Evolutionary conservation across 2,113 vertebrate genomes (phyloP), one percentile per base, ranked within the genome.

Genomic region (Origma solitaria): DNA sequence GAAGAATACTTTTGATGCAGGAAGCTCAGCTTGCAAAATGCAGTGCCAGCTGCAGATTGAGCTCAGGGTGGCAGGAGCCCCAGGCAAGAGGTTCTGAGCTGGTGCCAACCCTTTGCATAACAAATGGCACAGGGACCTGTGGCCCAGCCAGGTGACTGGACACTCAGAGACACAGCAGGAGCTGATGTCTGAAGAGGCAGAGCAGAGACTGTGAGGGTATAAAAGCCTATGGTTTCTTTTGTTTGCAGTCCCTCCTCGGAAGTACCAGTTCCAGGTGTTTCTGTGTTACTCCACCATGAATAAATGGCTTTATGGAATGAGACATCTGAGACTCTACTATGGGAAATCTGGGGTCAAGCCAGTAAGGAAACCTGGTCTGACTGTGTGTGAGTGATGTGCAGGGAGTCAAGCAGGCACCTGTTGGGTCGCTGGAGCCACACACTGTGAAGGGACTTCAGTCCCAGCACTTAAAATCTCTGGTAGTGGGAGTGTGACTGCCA

Each of bases 401-500:
- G 19, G 28, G 33, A 75, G 23, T 24, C 53, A 45, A 5, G 9
- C 7, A 21, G 20, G 37, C 24, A 40, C 16, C 10, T 44, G 1
- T 17, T 3, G 28, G 51, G 17, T 82, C 62, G 56, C 22, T 62
- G 49, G 40, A 77, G 40, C 25, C 2, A 4, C 13, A 3, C 2
- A 1, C 18, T 0, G 0, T 49, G 35, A 42, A 56, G 7, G 5
- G 25, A 8, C 8, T 76, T 69, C 0, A 0, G 21, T 42, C 6
- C 10, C 56, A 77, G 42, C 19, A 37, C 6, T 49, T 37, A 62
- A 61, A 70, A 40, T 24, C 12, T 28, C 40, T 70, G 40, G 31
- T 24, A 47, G 49, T 20, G 19, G 15, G 42, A 62, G 8, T 42
- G 47, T 49, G 25, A 70, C 27, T 69, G 25, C 15, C 40, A 37